A percentile compares a stretch with the other conserved stretches of the same genome.
phyloP scores from a whole-genome alignment of 2,797 vertebrate genomes.

The Heterohyrax brucei region DNA sequence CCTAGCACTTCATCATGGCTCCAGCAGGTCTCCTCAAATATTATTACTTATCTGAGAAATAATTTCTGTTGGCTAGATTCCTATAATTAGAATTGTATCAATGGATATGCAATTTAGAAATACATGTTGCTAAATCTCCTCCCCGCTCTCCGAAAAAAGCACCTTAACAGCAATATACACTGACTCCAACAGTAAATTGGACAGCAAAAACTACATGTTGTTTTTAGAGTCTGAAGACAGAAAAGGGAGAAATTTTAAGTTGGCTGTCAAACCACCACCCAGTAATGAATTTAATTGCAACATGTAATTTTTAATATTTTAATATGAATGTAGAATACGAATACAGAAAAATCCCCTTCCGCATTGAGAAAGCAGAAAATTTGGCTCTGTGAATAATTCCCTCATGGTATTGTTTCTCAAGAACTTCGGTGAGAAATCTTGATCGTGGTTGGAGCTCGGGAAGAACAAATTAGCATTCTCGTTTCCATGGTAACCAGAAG shows the following conservation, averaged over 20 bases:
- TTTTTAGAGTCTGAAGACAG: neutral
- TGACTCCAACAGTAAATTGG: neutral
- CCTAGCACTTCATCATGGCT: no score
- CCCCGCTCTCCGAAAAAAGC: neutral
- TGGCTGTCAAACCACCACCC: neutral
- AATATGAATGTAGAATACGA: neutral
- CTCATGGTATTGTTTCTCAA: neutral
- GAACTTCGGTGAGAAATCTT: neutral
- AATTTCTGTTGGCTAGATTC: no score
- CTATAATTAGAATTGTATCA: no score
- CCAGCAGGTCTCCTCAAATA: no score
- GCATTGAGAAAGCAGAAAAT: neutral
- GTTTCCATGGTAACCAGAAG: neutral
- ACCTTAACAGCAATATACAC: neutral
- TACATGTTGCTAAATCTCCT: slow-evolving; percentile 4
- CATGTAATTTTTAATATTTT: slow-evolving; percentile 6
- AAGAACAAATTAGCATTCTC: neutral
- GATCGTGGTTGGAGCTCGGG: fast-evolving
- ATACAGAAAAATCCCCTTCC: neutral
- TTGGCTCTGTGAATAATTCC: neutral
- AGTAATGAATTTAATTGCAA: slow-evolving; percentile 15
- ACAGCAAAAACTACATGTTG: neutral
- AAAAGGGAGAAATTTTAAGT: slow-evolving; percentile 41
- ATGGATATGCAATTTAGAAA: neutral
- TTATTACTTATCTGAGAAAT: no score